Conservation (phyloP, 2,797 vertebrate species). For the Lagocephalus sceleratus region DNA sequence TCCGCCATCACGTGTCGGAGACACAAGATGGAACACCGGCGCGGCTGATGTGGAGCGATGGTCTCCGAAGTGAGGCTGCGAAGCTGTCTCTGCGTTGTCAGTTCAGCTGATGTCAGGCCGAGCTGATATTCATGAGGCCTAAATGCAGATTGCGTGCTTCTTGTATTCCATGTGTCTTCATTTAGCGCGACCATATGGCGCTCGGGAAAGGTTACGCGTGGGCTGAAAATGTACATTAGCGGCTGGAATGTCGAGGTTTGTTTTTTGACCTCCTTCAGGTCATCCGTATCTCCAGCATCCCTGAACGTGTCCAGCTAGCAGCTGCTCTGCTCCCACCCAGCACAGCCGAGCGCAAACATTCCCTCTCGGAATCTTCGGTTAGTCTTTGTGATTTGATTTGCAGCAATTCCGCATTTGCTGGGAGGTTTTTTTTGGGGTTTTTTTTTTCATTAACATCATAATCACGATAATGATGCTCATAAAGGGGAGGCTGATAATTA, state of each 20-base stretch:
- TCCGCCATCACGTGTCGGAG: conserved; percentile 46
- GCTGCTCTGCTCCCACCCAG: conserved; percentile 22
- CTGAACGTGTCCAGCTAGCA: conserved; percentile 55
- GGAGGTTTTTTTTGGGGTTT: conserved; percentile 25
- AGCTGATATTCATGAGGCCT: conserved; percentile 41
- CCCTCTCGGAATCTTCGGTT: conserved; percentile 11
- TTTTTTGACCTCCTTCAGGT: conserved; percentile 57
- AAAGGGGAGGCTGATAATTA: conserved; percentile 4
- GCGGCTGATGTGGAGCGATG: conserved; percentile 10
- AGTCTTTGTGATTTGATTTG: conserved; percentile 6
- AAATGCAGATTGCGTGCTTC: conserved; percentile 27
- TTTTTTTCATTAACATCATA: conserved; percentile 33
- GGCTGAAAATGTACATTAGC: conserved; percentile 56
- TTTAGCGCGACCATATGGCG: conserved; percentile 18
- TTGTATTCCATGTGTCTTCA: conserved; percentile 14
- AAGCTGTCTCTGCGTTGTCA: conserved; percentile 14
- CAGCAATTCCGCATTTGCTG: not conserved
- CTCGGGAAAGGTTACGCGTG: conserved; percentile 50
- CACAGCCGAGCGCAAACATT: conserved; percentile 12
- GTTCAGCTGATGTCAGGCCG: conserved; percentile 1
- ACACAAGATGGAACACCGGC: conserved; percentile 38
- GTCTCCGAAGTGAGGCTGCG: not conserved
- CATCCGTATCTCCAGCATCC: conserved; percentile 53
- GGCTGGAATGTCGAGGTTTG: conserved; percentile 56
- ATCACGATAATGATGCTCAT: conserved; percentile 12